Evolutionary conservation across 2,113 vertebrate genomes (phyloP).

Genomic region (Gulo gulo): DNA sequence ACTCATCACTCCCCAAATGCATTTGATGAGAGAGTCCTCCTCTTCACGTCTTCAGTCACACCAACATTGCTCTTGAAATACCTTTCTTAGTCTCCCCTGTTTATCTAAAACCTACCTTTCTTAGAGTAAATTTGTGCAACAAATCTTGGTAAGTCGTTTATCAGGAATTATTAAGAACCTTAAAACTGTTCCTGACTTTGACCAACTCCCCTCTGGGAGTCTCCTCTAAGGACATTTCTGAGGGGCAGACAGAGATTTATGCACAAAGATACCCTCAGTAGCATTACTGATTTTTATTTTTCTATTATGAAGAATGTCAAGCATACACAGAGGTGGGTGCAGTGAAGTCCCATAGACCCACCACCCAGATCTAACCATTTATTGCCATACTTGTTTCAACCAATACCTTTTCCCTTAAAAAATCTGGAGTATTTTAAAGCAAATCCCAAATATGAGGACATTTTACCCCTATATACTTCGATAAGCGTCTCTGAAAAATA

Average conservation of each 20-base stretch:
- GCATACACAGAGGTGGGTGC: background rate
- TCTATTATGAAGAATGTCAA: conserved; percentile 23
- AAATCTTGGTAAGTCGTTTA: background rate
- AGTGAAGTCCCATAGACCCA: background rate
- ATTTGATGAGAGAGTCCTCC: background rate
- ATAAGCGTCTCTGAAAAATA: background rate
- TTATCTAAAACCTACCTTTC: background rate
- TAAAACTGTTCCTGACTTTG: conserved; percentile 1
- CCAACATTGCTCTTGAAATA: background rate
- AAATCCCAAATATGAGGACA: background rate
- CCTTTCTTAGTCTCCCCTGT: background rate
- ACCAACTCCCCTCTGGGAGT: background rate
- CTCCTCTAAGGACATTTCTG: background rate
- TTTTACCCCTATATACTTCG: background rate
- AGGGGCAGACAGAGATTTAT: background rate
- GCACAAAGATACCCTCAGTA: background rate
- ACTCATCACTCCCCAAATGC: background rate
- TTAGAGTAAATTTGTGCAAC: background rate
- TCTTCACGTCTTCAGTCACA: background rate
- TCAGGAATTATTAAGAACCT: background rate
- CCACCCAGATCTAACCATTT: background rate
- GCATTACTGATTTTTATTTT: conserved; percentile 1
- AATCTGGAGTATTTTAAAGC: background rate
- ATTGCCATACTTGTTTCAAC: background rate
- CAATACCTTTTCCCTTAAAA: background rate